Base-by-base conservation (phyloP, 53 echinoderm and acorn worm species). In the Actinopyga echinites region DNA sequence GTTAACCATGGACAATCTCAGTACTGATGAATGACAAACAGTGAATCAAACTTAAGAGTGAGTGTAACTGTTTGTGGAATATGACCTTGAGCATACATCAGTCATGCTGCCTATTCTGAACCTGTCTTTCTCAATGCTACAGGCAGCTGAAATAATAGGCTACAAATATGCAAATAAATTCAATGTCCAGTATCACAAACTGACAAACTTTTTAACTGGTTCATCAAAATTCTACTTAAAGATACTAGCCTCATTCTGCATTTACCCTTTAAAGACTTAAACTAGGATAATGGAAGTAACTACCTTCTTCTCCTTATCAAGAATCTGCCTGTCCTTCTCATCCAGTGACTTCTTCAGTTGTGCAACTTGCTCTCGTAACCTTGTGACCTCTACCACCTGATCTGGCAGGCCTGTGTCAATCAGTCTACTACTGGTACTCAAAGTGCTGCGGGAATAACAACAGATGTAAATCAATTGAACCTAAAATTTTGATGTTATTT, bases 351-450 rank as follows among this genome's bases (percentile, higher is more conserved):
- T 97, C 69, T 97, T 97, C 40, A 97, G 79, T 13, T 89, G 79
- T 33, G 93, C 97, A 28, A 97, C 90, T 74, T 94, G 92, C 81
- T 97, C 97, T 30, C 97, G 87, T 35, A 97, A 92, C 84, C 94
- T 94, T 37, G 97, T 97, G 89, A 97, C 93, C 85, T 94, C 97
- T 9, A 97, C 94, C 86, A 97, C 92, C 86, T 97, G 97, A 80
- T 97, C 97, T 36, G 97, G 90, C 73, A 94, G 89, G 13, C 94
- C 90, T 37, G 92, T 93, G 77, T 97, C 97, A 1, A 88, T 91
- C n/a, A 66, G 55, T 36, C 62, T 80, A 56, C 56, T 81, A 17
- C 67, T 79, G 25, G 82, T 36, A 60, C 80, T 80, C 9, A 59
- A 22, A 60, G 80, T 80, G 20, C 80, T 80, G 28, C 20, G 59